These are phyloP conservation scores for Reticulitermes lucifugus DNA, from an alignment of 2,888 invertebrate genomes.

Conservation along the genomic window DNA sequence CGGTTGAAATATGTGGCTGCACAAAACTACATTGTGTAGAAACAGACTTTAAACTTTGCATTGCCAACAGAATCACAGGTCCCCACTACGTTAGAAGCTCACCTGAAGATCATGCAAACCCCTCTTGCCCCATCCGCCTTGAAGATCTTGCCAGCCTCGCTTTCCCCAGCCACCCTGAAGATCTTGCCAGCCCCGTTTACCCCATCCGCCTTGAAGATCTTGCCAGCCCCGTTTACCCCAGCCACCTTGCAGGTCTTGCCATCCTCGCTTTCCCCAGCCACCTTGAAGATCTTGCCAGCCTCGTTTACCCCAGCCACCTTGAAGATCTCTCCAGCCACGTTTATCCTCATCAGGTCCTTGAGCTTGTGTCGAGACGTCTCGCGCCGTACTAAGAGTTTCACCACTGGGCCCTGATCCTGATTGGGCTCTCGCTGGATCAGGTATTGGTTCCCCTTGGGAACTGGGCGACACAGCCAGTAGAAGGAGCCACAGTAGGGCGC, in stretches of 20 bases:
- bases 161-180: slow-evolving; percentile 65
- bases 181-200: slow-evolving; percentile 73
- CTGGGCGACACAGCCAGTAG: background rate
- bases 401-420: slow-evolving; percentile 12
- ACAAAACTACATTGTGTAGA: no score
- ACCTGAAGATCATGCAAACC: slow-evolving; percentile 69
- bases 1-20: no score
- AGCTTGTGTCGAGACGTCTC: background rate
- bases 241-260: slow-evolving; percentile 68
- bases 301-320: slow-evolving; percentile 57
- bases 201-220: slow-evolving; percentile 63
- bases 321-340: slow-evolving; percentile 68
- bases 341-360: slow-evolving; percentile 54
- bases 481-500: slow-evolving; percentile 4
- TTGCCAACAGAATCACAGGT: no score
- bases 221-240: slow-evolving; percentile 62
- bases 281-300: slow-evolving; percentile 46
- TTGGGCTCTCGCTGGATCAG: background rate
- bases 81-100: no score
- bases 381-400: background rate
- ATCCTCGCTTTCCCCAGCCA: slow-evolving; percentile 69
- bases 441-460: slow-evolving; percentile 11
- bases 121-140: slow-evolving; percentile 66
- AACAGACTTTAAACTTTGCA: no score
- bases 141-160: slow-evolving; percentile 48